Conservation (phyloP, 2,888 invertebrate species). For the Stictocephala bisonia region DNA sequence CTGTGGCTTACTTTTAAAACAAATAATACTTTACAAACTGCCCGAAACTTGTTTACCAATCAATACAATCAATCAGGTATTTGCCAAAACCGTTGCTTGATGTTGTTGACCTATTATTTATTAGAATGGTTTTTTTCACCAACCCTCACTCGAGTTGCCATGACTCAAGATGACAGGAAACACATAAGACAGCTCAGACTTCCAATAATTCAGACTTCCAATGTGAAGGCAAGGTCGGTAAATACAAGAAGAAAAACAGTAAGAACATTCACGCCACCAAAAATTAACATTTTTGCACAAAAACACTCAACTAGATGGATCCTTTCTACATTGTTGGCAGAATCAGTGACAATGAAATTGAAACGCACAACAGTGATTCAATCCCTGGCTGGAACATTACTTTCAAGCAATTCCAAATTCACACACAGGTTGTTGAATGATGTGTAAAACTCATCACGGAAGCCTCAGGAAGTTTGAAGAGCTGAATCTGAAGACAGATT, state of each 20-base stretch:
- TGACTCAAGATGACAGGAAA: not conserved
- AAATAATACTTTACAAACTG: constrained; percentile 7
- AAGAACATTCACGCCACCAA: not conserved
- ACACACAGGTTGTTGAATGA: constrained; percentile 30
- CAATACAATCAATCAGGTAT: constrained; percentile 5
- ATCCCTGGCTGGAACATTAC: not conserved
- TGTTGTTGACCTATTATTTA: not conserved
- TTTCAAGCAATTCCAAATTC: not conserved
- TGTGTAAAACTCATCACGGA: constrained; percentile 49
- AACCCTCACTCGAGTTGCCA: not conserved
- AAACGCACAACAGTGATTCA: not conserved
- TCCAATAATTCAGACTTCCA: not conserved
- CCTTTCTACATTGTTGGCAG: constrained; percentile 1
- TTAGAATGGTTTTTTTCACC: not conserved
- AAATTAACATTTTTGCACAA: not conserved
- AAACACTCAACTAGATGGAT: not conserved
- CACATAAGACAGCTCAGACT: not conserved
- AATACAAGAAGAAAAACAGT: constrained; percentile 3
- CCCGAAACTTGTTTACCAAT: not conserved
- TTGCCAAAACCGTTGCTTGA: constrained; percentile 9
- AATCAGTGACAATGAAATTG: not conserved
- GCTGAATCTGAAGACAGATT: constrained; percentile 37
- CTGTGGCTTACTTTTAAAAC: too few relatives aligned
- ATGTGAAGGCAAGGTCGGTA: not conserved
- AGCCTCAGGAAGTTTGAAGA: constrained; percentile 49